Evolutionary conservation across 1,140 invertebrate species (phyloP).

Genomic region (Eupristina koningsbergeri): DNA sequence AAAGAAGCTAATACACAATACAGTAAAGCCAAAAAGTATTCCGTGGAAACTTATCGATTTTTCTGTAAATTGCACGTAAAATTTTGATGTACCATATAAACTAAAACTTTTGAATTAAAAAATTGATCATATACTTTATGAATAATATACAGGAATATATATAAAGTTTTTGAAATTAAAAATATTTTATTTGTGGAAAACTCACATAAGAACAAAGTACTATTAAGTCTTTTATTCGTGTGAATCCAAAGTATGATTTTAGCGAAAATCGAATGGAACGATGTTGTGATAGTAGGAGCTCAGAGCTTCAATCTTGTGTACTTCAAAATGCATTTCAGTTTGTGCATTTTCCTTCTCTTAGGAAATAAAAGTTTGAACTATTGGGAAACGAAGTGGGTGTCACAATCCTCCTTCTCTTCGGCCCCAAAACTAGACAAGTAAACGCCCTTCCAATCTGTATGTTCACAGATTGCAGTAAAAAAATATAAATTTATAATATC

Average conservation of each 20-base stretch:
- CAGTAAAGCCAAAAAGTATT: neutral
- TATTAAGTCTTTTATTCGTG: constrained; percentile 35
- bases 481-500: constrained; percentile 22
- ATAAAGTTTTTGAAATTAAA: neutral
- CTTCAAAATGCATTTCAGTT: constrained; percentile 47
- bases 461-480: neutral
- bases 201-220: constrained; percentile 14
- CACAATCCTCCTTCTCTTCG: neutral
- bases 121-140: neutral
- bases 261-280: neutral
- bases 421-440: neutral
- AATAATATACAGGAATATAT: neutral
- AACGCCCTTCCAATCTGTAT: neutral
- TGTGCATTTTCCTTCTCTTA: constrained; percentile 22
- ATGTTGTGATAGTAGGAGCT: neutral
- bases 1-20: neutral
- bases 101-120: constrained; percentile 3
- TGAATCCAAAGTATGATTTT: constrained; percentile 16
- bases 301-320: constrained; percentile 44
- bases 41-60: neutral
- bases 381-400: constrained; percentile 41
- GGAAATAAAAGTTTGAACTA: constrained; percentile 53
- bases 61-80: neutral
- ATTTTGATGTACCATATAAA: neutral
- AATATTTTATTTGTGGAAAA: constrained; percentile 16